These are phyloP conservation scores for Microcebus murinus DNA, from an alignment of 2,113 vertebrate genomes.

Conservation along the genomic window DNA sequence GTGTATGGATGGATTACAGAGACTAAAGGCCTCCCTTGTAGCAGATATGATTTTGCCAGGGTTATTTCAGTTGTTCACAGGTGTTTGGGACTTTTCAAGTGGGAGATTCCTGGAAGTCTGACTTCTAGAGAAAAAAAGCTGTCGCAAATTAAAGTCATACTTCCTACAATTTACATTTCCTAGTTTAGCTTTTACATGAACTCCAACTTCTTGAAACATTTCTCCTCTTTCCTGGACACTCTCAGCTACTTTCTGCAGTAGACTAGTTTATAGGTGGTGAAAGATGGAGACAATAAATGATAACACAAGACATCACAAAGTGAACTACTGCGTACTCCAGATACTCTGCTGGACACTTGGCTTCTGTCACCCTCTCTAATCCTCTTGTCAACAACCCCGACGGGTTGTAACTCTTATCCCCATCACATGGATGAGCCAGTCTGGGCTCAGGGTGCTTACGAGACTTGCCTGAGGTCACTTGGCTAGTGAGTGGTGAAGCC, in stretches of 20 bases:
- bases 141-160: background rate
- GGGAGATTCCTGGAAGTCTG: background rate
- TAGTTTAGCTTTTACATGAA: background rate
- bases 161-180: background rate
- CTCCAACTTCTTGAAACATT: background rate
- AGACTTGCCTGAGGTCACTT: background rate
- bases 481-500: background rate
- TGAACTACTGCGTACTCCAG: accelerated
- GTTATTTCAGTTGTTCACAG: background rate
- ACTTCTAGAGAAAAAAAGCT: background rate
- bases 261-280: background rate
- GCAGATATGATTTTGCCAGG: accelerated
- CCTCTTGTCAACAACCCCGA: background rate
- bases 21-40: background rate
- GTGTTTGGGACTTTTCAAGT: background rate
- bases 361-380: background rate
- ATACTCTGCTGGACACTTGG: background rate
- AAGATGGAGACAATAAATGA: background rate
- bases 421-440: background rate
- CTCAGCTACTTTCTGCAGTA: background rate
- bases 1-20: background rate
- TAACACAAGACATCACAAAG: background rate
- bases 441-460: background rate
- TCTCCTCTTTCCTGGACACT: background rate
- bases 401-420: background rate